phyloP scores from a whole-genome alignment of 2,888 invertebrate species.

The Melinaea marsaeus region DNA sequence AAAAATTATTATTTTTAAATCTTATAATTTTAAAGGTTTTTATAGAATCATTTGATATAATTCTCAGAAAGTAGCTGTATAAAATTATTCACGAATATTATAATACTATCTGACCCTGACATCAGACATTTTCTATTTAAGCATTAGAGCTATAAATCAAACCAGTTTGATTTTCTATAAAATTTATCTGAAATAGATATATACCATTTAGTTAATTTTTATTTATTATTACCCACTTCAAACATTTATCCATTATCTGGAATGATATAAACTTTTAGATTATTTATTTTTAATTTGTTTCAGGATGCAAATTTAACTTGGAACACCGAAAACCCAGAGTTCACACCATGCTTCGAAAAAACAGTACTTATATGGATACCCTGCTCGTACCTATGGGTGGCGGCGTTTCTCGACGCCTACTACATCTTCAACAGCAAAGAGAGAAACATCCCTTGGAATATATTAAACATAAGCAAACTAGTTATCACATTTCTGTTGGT shows the following conservation, averaged over 20 bases:
- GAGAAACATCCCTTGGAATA: conserved; percentile 87
- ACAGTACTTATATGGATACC: conserved; percentile 94
- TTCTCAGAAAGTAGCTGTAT: background rate
- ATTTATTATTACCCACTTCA: background rate
- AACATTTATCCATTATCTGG: background rate
- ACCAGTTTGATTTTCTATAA: conserved; percentile 37
- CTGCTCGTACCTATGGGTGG: conserved; percentile 88
- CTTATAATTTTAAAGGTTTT: background rate
- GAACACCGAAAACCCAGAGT: conserved; percentile 88
- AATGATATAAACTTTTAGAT: no score
- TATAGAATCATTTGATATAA: background rate
- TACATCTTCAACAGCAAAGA: conserved; percentile 87
- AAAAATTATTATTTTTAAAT: no score
- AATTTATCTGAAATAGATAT: background rate
- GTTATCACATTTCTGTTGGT: conserved; percentile 80
- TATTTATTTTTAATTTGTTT: conserved; percentile 35
- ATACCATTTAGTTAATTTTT: no score
- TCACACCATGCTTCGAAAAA: conserved; percentile 94
- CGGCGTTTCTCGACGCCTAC: conserved; percentile 84
- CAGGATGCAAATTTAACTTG: conserved; percentile 88
- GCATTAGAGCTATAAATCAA: conserved; percentile 37
- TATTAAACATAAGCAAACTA: conserved; percentile 84
- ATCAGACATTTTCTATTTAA: conserved; percentile 44
- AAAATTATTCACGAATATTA: background rate
- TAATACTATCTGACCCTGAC: conserved; percentile 43